phyloP scores from a whole-genome alignment of 2,888 invertebrate genomes.

The Chaetoderma sp. region DNA sequence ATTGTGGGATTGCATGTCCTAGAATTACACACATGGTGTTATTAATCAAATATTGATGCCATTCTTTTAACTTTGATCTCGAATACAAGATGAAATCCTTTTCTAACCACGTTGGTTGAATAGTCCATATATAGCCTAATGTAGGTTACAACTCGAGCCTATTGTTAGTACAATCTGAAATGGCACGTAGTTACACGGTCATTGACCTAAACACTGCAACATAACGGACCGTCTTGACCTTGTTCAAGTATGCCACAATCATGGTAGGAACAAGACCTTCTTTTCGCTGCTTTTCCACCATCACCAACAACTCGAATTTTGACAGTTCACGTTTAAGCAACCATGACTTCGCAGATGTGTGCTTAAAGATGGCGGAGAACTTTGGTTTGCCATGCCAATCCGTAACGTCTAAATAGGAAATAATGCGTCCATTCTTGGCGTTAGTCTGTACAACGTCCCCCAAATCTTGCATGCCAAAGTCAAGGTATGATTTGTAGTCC shows the following conservation, averaged over 20 bases:
- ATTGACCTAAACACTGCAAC: too few relatives aligned
- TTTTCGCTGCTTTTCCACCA: slow-evolving; percentile 41
- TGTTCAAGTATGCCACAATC: slow-evolving; percentile 51
- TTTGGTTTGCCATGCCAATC: slow-evolving; percentile 47
- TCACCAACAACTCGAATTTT: slow-evolving; percentile 35
- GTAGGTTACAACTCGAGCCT: too few relatives aligned
- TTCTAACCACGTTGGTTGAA: too few relatives aligned
- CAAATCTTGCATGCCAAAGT: slow-evolving; percentile 43
- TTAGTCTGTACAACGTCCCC: slow-evolving; percentile 44
- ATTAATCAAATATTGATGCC: too few relatives aligned
- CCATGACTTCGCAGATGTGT: slow-evolving; percentile 45
- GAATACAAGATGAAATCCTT: too few relatives aligned
- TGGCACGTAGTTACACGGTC: too few relatives aligned
- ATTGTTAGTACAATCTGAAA: too few relatives aligned
- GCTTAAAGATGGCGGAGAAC: slow-evolving; percentile 60
- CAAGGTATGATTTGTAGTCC: slow-evolving; percentile 48
- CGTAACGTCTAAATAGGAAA: slow-evolving; percentile 56
- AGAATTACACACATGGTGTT: too few relatives aligned
- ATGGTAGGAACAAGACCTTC: slow-evolving; percentile 49
- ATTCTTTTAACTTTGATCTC: too few relatives aligned
- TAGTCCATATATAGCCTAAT: too few relatives aligned
- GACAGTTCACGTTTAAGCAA: slow-evolving; percentile 46
- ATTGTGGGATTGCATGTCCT: too few relatives aligned
- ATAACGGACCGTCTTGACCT: too few relatives aligned
- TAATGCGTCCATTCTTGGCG: slow-evolving; percentile 40